Evolutionary conservation across 2,797 vertebrate genomes (phyloP).

Genomic region (Pelochelys cantorii): DNA sequence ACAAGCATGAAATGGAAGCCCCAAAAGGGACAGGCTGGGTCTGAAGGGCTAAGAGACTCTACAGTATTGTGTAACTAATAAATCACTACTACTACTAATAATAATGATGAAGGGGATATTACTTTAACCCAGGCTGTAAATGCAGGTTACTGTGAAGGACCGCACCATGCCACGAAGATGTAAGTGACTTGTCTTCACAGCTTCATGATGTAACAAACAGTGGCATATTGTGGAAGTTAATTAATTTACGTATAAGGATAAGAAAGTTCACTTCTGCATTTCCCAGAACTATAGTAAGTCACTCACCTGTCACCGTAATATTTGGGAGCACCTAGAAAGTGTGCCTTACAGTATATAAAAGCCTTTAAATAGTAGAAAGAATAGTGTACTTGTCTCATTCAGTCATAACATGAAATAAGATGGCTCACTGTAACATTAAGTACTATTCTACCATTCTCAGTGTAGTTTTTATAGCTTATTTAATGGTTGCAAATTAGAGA

Average conservation of each 20-base stretch:
- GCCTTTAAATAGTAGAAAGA: neutral
- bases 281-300: slow-evolving; percentile 27
- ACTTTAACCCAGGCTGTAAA: neutral
- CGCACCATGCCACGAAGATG: neutral
- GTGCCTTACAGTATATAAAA: neutral
- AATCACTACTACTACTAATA: neutral
- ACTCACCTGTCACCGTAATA: neutral
- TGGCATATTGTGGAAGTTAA: neutral
- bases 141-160: neutral
- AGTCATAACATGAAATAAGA: neutral
- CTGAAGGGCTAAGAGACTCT: neutral
- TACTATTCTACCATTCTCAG: neutral
- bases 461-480: too few species aligned
- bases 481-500: neutral
- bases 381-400: neutral
- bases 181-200: neutral
- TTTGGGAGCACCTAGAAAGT: neutral
- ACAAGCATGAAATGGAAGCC: neutral
- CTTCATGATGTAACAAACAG: neutral
- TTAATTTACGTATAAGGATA: neutral
- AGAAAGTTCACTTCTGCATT: neutral
- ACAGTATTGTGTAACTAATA: neutral
- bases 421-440: neutral
- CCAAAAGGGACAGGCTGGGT: neutral
- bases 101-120: neutral